Percentiles rank a stretch among this genome's conserved stretches.
Conservation (phyloP, 2,797 vertebrate species). For the Sebastes matsubarae region DNA sequence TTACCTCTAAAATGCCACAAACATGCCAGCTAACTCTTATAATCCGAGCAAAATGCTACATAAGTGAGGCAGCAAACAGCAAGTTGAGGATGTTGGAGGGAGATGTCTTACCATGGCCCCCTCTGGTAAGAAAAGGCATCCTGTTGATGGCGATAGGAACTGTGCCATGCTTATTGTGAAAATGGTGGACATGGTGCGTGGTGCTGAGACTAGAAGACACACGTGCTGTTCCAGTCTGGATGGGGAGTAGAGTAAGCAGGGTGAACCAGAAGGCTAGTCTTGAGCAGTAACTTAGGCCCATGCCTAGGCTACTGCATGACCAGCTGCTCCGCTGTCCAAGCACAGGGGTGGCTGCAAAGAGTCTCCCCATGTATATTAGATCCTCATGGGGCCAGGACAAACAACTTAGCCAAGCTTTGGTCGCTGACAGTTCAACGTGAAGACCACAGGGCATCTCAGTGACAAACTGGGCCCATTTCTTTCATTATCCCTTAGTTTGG, state of each 20-base stretch:
- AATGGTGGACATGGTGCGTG: slow-evolving; percentile 96
- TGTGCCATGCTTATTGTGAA: slow-evolving; percentile 95
- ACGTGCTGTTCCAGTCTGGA: slow-evolving; percentile 87
- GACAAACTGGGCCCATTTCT: slow-evolving; percentile 64
- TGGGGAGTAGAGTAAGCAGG: slow-evolving; percentile 82
- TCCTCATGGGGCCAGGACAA: slow-evolving; percentile 74
- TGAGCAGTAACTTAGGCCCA: slow-evolving; percentile 79
- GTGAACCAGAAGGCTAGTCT: slow-evolving; percentile 80
- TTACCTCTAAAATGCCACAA: not conserved
- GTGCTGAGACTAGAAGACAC: slow-evolving; percentile 95
- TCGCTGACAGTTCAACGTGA: slow-evolving; percentile 70
- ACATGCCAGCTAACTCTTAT: not conserved
- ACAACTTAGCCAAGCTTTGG: slow-evolving; percentile 61
- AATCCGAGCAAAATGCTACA: not conserved
- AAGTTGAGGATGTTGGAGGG: slow-evolving; percentile 12
- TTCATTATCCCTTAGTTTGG: slow-evolving; percentile 65
- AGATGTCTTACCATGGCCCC: slow-evolving; percentile 90
- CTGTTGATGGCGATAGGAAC: slow-evolving; percentile 96
- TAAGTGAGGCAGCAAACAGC: not conserved
- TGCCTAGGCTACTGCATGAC: slow-evolving; percentile 71
- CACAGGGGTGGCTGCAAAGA: slow-evolving; percentile 67
- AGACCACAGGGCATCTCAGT: slow-evolving; percentile 82
- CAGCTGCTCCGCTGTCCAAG: slow-evolving; percentile 72
- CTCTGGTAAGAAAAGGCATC: slow-evolving; percentile 94
- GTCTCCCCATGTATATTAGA: slow-evolving; percentile 72